Conservation (phyloP, 2,113 vertebrate genomes). For the Tenrec ecaudatus region DNA sequence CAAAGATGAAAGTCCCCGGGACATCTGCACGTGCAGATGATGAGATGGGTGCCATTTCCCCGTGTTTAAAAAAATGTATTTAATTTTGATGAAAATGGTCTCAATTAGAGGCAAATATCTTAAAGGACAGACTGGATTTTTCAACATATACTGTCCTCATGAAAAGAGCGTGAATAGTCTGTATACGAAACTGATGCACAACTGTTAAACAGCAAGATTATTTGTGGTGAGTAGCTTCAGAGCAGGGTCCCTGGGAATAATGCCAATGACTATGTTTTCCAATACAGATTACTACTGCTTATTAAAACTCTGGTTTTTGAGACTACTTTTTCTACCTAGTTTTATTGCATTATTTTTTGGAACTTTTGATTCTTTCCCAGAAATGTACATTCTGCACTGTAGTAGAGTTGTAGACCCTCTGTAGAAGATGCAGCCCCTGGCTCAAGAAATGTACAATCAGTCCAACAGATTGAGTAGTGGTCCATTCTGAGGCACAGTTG, state of each 20-base stretch:
- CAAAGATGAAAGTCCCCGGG: not conserved
- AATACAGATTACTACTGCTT: not conserved
- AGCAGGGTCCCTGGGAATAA: not conserved
- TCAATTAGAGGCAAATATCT: constrained; percentile 26
- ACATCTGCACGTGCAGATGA: not conserved
- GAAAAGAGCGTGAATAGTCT: not conserved
- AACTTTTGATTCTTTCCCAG: not conserved
- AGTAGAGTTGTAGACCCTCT: not conserved
- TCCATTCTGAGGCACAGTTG: not conserved
- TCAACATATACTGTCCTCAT: not conserved
- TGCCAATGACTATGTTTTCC: not conserved
- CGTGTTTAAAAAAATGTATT: not conserved
- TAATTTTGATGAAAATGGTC: constrained; percentile 6
- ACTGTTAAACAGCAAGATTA: too few species aligned
- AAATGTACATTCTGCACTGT: not conserved
- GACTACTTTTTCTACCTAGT: too few species aligned
- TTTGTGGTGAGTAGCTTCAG: not conserved
- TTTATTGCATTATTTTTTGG: not conserved
- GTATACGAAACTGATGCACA: not conserved
- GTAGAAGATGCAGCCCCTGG: not conserved
- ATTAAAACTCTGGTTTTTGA: not conserved
- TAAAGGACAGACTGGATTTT: not conserved
- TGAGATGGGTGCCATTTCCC: not conserved
- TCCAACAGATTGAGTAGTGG: not conserved
- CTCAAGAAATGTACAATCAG: not conserved